A percentile compares a stretch with the other conserved stretches of the same genome.
phyloP scores from a whole-genome alignment of 2,113 vertebrate genomes.

The Mustela nigripes region DNA sequence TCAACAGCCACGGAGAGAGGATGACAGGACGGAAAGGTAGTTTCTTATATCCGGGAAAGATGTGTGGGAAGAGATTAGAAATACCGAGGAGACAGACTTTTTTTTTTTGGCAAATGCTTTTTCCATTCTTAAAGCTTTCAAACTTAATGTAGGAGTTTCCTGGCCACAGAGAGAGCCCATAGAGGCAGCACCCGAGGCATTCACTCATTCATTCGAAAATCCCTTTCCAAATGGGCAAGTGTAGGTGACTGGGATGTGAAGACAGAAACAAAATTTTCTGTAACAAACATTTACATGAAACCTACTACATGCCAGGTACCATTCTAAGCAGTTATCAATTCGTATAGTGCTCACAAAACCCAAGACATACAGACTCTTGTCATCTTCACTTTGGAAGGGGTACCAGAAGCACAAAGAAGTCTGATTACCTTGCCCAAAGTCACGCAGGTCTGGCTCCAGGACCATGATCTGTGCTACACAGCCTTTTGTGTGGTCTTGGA shows the following conservation, averaged over 20 bases:
- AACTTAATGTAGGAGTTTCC: not conserved
- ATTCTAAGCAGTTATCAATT: not conserved
- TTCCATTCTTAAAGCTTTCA: not conserved
- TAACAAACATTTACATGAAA: not conserved
- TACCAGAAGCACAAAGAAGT: not conserved
- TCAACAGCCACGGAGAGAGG: slow-evolving; percentile 8
- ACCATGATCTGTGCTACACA: rapidly evolving
- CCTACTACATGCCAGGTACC: not conserved
- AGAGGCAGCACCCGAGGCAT: not conserved
- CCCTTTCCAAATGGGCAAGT: not conserved
- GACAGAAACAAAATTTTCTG: not conserved
- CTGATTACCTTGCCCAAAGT: not conserved
- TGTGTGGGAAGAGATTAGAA: slow-evolving; percentile 26
- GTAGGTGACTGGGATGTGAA: not conserved
- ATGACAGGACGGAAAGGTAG: not conserved
- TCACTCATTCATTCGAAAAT: not conserved
- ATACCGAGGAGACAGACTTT: not conserved
- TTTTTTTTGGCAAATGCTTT: not conserved
- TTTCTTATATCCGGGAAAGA: not conserved
- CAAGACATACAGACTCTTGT: not conserved
- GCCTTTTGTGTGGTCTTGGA: not conserved
- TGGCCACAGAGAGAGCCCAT: not conserved
- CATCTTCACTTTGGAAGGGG: not conserved
- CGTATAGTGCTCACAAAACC: not conserved
- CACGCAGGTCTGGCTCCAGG: too few species aligned